Evolutionary conservation across 2,888 invertebrate genomes (phyloP), one percentile per base, ranked within the genome.

Genomic region (Drosophila crucigera): DNA sequence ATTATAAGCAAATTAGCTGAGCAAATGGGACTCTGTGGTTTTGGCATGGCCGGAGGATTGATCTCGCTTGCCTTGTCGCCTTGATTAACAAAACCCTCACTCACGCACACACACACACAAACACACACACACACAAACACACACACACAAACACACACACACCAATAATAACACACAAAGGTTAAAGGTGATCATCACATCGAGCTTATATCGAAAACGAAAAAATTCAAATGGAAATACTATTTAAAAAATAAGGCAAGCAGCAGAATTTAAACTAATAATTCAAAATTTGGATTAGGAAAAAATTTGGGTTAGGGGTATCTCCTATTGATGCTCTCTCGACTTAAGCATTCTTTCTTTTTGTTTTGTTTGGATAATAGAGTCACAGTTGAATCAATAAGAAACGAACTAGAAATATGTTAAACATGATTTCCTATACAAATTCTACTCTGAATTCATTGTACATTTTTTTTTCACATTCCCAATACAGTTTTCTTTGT

Each of bases 191-290:
- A 28, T 49, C 60, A 63, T 37, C 56, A 61, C 60, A 63, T 78
- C 62, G 71, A 78, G 69, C 68, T 69, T 68, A 83, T 80, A 80
- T 69, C 64, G 59, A 83, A 54, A 61, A 59, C 22, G n/a, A n/a
- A 61, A 61, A 61, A 60, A 49, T 25, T 31, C 14, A 61, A 64
- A 41, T 50, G 39, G 37, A 64, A 65, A 37, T 60, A 37, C 25
- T 43, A 53, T 69, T 22, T 43, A 47, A 75, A 73, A 65, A 62
- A 47, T 22, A 43, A 22, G 22, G 3, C 43, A 22, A 22, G 22
- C 25, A 35, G 31, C 43, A 62, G 73, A 60, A 68, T 52, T 59
- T 54, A 70, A 68, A 54, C 50, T 10, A 10, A 35, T 25, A 47
- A 47, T 14, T 47, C 3, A 22, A 6, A 41, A 22, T 14, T 19